Evolutionary conservation across 2,113 vertebrate genomes (phyloP), one percentile per base, ranked within the genome.

Genomic region (Rana temporaria): DNA sequence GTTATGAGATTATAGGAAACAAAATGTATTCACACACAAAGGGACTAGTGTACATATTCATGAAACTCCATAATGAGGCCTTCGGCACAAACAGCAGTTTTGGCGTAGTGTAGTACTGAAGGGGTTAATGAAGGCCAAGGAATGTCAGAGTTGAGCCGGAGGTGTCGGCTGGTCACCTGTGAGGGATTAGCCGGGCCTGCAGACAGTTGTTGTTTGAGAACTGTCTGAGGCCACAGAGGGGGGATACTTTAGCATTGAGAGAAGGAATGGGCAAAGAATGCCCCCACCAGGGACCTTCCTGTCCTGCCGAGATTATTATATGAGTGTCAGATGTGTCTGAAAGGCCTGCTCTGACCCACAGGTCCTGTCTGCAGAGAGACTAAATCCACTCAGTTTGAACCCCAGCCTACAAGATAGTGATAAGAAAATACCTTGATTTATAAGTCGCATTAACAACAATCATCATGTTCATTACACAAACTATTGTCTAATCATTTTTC

Each of bases 191-290:
- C 86, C 56, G 32, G 73, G 85, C 82, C 68, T 71, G 85, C 88
- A 91, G 87, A 92, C 90, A 91, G 91, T 92, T 91, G 90, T 90
- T 93, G 92, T 92, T 91, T 90, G 90, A 93, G 89, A 78, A 90
- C 86, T 89, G 88, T 92, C 92, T 91, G 90, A 91, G 89, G 90
- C 87, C 85, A 20, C 85, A 86, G 85, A 86, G 71, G 86, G 80
- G 86, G 87, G 81, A 81, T 85, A 84, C 74, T 70, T 0, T 38
- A 67, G 76, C 83, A 85, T 1, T 48, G 18, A 15, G 75, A 59
- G 34, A 68, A 32, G n/a, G 26, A 42, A 48, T 80, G 73, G 82
- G 84, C 53, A 78, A 84, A 80, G 85, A 84, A 77, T 79, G 84
- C 77, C 85, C 86, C 81, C 9, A 24, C 67, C 73, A 74, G 88